Evolutionary conservation across 1,140 invertebrate species (phyloP).

Genomic region (Trachelipus rathkii): DNA sequence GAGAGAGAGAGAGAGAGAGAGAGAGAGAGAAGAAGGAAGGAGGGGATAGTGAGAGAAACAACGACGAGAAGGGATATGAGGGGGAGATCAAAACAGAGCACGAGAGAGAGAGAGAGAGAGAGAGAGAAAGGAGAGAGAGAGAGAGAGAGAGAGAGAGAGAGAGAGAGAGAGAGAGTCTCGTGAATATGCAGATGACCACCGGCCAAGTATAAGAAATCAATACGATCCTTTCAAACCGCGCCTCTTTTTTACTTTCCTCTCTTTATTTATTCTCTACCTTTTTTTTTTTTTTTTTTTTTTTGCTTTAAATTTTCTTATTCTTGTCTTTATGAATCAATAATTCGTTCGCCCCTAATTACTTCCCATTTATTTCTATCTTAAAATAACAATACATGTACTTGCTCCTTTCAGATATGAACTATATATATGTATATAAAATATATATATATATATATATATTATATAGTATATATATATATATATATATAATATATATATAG

Average conservation of each 20-base stretch:
- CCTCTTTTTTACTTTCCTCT: neutral
- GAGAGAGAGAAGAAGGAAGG: no score
- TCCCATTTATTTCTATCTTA: constrained; percentile 5
- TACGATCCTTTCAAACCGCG: neutral
- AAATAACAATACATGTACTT: neutral
- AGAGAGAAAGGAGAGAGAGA: neutral
- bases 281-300: constrained; percentile 10
- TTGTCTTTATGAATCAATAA: constrained; percentile 13
- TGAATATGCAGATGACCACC: constrained; percentile 11
- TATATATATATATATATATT: constrained; percentile 15
- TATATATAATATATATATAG: constrained; percentile 10
- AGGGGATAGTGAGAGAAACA: no score
- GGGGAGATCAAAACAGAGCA: neutral
- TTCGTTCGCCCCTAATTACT: neutral
- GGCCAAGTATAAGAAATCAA: constrained; percentile 12
- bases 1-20: no score
- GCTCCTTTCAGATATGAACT: neutral
- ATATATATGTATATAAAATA: constrained; percentile 1
- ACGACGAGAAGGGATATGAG: no score
- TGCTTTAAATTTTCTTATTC: neutral
- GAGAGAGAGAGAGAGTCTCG: neutral
- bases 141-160: neutral
- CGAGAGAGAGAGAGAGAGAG: neutral
- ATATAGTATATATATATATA: neutral
- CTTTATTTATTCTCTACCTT: neutral